Evolutionary conservation across 2,888 invertebrate genomes (phyloP), one percentile per base, ranked within the genome.

Genomic region (Galeopsomyia nigrocyanea): DNA sequence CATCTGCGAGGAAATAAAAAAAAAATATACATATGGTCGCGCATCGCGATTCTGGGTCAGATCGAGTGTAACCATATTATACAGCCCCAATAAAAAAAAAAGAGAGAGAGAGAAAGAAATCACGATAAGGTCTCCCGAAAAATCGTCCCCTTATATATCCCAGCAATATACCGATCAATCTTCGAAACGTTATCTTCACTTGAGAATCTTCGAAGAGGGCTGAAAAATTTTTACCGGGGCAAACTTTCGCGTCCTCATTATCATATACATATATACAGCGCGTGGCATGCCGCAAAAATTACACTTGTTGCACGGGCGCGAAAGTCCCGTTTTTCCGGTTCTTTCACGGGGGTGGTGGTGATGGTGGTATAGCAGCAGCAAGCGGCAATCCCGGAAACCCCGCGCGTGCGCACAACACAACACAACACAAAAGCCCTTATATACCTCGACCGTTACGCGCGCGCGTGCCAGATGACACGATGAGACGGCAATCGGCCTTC

Each of bases 401-500:
- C 53, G 49, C 65, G 53, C 55, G 47, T 31, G 39, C 62, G 47
- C 26, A 58, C 21, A 50, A 10, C 31, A 47, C 47, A 5, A 5
- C 26, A 5, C 26, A 26, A 5, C 26, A 26, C 26, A 26, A 26
- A 26, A 26, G 26, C 26, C 26, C 26, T 2, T 53, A 13, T 53
- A 19, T 53, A 21, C 49, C 21, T 10, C 57, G 69, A 69, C 65
- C 66, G 65, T 73, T 68, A 73, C 57, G 46, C 49, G 58, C 51
- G 56, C 66, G 66, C 21, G 31, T 75, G 75, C 75, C 75, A 75
- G 75, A 75, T 75, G 75, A 75, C 75, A 75, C 75, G 75, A 75
- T 73, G 75, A 75, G 75, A 64, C 69, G 31, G 71, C 64, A 5
- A 39, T 39, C 39, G 39, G 39, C 39, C 39, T 39, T 39, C 71